A percentile compares a stretch with the other conserved stretches of the same genome.
These are phyloP conservation scores for Drosophila pseudoananassae DNA, from an alignment of 1,140 invertebrate species.

Conservation along the genomic window DNA sequence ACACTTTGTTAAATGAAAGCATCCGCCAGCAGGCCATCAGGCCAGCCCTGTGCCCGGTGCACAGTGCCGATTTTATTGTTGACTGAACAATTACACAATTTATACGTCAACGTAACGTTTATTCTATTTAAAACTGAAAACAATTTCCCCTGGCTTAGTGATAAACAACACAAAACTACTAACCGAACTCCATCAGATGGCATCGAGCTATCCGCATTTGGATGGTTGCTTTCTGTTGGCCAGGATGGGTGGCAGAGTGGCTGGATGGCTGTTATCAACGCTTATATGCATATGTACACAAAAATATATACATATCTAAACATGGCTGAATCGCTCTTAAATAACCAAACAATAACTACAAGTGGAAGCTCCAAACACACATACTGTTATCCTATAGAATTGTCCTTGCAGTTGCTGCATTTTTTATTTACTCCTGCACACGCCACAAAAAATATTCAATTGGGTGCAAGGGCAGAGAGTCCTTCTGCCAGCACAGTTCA, in stretches of 20 bases:
- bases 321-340: conserved; percentile 78
- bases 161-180: conserved; percentile 34
- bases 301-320: conserved; percentile 73
- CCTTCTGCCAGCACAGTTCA: conserved; percentile 3
- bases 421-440: conserved; percentile 40
- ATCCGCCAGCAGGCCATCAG: background rate
- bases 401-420: conserved; percentile 33
- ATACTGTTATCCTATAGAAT: conserved; percentile 16
- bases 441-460: conserved; percentile 23
- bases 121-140: conserved; percentile 79
- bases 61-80: conserved; percentile 61
- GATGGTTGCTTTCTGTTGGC: conserved; percentile 22
- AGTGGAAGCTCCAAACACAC: conserved; percentile 32
- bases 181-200: conserved; percentile 65
- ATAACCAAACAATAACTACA: conserved; percentile 79
- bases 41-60: background rate
- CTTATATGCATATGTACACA: conserved; percentile 37
- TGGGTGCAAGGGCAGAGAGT: conserved; percentile 3
- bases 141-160: conserved; percentile 70
- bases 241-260: conserved; percentile 7
- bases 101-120: conserved; percentile 67
- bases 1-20: conserved; percentile 54
- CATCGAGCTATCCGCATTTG: conserved; percentile 68
- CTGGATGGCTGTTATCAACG: conserved; percentile 43
- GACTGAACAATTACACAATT: conserved; percentile 76